Base-by-base conservation (phyloP, 1,140 invertebrate genomes). In the Sarcophaga bullata region DNA sequence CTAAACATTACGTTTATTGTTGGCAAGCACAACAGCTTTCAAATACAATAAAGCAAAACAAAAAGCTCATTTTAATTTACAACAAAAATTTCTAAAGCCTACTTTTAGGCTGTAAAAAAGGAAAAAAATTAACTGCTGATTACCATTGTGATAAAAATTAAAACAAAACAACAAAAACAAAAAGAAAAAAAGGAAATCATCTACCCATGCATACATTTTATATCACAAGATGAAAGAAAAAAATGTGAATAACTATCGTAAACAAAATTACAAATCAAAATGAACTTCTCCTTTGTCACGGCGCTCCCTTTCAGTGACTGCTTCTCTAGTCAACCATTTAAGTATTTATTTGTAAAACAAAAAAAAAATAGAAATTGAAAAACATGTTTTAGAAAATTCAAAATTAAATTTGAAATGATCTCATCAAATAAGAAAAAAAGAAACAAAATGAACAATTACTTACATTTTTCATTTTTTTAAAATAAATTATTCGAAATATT, bases 261-360 rank as follows among this genome's bases (percentile, higher is more conserved):
- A 37, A 37, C 1, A 37, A 37, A 37, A 37, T 2, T 37, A 37
- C 1, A 37, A 37, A 37, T 37, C 25, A 37, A 37, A 37, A 37
- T 37, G 25, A 37, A 1, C 1, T 37, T 37, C 25, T 37, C 25
- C 1, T 37, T 37, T 37, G 25, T 37, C 25, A 37, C 25, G 25
- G 4, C 1, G 25, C 25, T 4, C 25, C 25, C 25, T 37, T 37
- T 37, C 1, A 37, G 8, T 17, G 9, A 68, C 6, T 4, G 4
- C 15, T 62, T 17, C 62, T 68, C 62, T 68, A 68, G 62, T 68
- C 62, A 68, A 68, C 62, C 62, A 68, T 68, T 68, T n/a, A 68
- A 68, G 62, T 68, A 68, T 68, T 68, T 58, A 58, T 58, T n/a
- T 58, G 52, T 58, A 58, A 58, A 10, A 58, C n/a, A 15, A 58